A percentile compares a stretch with the other conserved stretches of the same genome.
Evolutionary conservation across 2,113 vertebrate species (phyloP).

Genomic region (Rissa tridactyla): DNA sequence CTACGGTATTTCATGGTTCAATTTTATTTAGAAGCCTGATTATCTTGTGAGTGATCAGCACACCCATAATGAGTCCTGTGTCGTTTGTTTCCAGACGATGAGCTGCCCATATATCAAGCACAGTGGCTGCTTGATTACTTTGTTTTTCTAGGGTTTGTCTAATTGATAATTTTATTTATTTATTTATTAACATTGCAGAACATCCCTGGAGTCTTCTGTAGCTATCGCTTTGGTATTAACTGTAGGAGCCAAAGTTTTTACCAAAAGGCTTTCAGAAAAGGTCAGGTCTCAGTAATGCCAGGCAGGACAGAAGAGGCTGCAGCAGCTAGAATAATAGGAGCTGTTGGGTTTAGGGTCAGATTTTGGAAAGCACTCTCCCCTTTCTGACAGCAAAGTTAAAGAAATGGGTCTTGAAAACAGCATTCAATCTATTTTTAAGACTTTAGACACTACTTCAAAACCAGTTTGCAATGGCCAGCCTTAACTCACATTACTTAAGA

Average conservation of each 20-base stretch:
- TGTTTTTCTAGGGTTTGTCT: neutral
- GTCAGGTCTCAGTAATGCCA: neutral
- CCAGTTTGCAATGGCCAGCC: neutral
- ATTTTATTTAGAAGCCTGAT: neutral
- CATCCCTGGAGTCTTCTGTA: neutral
- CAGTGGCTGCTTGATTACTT: neutral
- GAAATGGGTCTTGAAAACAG: neutral
- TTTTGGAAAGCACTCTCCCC: neutral
- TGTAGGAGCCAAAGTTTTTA: neutral
- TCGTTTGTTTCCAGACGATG: neutral
- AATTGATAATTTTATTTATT: neutral
- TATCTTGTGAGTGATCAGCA: neutral
- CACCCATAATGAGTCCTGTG: neutral
- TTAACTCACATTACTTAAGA: neutral
- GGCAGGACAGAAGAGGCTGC: neutral
- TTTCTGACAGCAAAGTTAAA: neutral
- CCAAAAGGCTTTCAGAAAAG: neutral
- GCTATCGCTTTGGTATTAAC: neutral
- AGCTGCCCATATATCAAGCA: neutral
- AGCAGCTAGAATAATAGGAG: neutral
- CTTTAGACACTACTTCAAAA: neutral
- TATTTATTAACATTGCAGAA: neutral
- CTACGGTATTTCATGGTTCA: neutral
- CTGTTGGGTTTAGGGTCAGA: neutral
- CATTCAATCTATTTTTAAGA: constrained; percentile 15